Base-by-base conservation (phyloP, 2,888 invertebrate genomes). In the Erebia palarica region DNA sequence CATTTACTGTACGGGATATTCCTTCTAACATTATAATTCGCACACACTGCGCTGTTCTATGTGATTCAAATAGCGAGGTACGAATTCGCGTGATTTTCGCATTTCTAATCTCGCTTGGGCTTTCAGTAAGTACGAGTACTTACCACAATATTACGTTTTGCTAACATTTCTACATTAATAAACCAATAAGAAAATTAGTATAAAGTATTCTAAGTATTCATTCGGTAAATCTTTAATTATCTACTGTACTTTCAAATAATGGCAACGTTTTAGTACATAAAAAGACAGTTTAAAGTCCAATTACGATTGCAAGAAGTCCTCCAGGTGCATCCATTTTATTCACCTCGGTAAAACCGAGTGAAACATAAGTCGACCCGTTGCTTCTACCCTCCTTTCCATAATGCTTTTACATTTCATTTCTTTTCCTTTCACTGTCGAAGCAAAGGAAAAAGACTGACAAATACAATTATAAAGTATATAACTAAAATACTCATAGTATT, bases 301-400 rank as follows among this genome's bases (percentile, higher is more conserved):
- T 57, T 57, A 66, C 21, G 21, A 16, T 57, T 65, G 44, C 10
- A 70, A 65, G 42, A 11, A 18, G 65, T 64, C 21, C 68, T 59
- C 57, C 13, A 55, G 60, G 10, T 68, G 68, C 59, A 70, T 49
- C 70, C 51, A 65, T 68, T 55, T 18, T 60, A 71, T 57, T 57
- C 71, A 64, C 63, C 14, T 21, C 36, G 16, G 64, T 16, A 65
- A 44, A 70, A 57, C 65, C 66, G 51, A 61, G 66, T 68, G 66
- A 53, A 65, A 68, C 69, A 63, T 60, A 57, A 57, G 68, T 65
- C 68, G 71, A 73, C 68, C 65, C 68, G 44, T 58, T 69, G 42
- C 55, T 36, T 49, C 27, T 51, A n/a, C 60, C 65, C 60, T 65
- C 65, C 42, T 65, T 71, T 66, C 69, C 63, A 69, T 64, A 68